Evolutionary conservation across 2,113 vertebrate species (phyloP).

Genomic region (Geothlypis trichas): DNA sequence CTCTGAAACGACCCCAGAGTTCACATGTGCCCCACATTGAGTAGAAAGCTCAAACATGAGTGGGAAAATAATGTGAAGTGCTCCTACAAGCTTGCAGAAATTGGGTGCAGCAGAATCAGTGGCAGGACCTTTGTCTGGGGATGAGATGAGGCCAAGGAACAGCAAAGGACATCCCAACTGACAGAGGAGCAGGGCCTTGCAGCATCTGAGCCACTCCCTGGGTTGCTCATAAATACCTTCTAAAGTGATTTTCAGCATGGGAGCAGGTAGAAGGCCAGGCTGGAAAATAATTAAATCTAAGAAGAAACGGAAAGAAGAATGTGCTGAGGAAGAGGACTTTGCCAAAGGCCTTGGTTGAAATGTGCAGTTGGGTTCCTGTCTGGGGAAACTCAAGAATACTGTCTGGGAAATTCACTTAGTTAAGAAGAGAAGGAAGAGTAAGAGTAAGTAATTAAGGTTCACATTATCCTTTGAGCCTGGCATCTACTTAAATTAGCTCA

Average conservation of each 20-base stretch:
- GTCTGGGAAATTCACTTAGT: slow-evolving; percentile 21
- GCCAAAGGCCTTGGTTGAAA: neutral
- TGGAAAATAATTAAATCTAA: slow-evolving; percentile 10
- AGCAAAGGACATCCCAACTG: neutral
- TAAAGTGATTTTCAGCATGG: neutral
- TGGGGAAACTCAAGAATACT: slow-evolving; percentile 8
- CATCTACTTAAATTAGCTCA: slow-evolving; percentile 27
- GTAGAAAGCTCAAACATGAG: neutral
- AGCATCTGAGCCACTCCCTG: neutral
- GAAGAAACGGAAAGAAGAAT: neutral
- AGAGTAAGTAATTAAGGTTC: slow-evolving; percentile 28
- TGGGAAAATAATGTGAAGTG: neutral
- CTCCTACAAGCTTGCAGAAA: neutral
- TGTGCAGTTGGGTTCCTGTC: slow-evolving; percentile 8
- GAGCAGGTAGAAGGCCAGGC: neutral
- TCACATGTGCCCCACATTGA: fast-evolving
- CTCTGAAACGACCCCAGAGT: neutral
- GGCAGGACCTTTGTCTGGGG: neutral
- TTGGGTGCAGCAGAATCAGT: neutral
- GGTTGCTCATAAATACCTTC: neutral
- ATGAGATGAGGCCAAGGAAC: neutral
- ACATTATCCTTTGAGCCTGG: neutral
- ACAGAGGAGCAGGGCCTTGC: neutral
- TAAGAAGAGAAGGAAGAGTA: neutral
- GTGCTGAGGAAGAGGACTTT: neutral